Evolutionary conservation across 1,140 invertebrate species (phyloP), one percentile per base, ranked within the genome.

Genomic region (Nautilus pompilius): DNA sequence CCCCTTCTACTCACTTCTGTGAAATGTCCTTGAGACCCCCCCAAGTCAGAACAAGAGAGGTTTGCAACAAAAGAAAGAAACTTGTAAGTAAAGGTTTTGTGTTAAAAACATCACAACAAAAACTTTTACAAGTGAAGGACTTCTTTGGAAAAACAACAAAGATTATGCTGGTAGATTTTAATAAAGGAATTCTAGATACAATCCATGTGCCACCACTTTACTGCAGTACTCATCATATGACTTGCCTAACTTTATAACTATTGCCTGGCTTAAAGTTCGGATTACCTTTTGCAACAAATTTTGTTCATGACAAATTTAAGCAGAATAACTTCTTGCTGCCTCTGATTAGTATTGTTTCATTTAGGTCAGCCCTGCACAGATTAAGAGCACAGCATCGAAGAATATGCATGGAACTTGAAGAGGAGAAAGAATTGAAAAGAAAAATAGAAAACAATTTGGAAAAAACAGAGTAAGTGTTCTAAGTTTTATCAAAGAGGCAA

Each of bases 391-490:
- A 76, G 24, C 78, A 80, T 73, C 72, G 75, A 28, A 70, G 71
- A 49, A 30, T 78, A 0, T 74, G 73, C 61, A 59, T 70, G 34
- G 80, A 82, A 32, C 45, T 82, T 10, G 74, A 76, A n/a, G 70
- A 70, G 58, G 81, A 82, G 62, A 60, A 70, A 56, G 68, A 74
- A 30, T 58, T 82, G 22, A 69, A 77, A 51, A 70, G 64, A 57
- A 65, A 71, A 46, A 79, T 82, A n/a, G 70, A 30, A 54, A 73
- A 76, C 17, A 65, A 68, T 60, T 63, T 81, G 6, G 73, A 80
- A 28, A 70, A 75, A 54, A 79, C 80, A 36, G 75, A 81, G 80
- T 82, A 71, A 68, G 78, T 70, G 46, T 5, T 41, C n/a, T n/a
- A n/a, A n/a, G n/a, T n/a, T n/a, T 48, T 49, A 24, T 6, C 41